phyloP scores from a whole-genome alignment of 2,113 vertebrate genomes.

The Callipepla californica region DNA sequence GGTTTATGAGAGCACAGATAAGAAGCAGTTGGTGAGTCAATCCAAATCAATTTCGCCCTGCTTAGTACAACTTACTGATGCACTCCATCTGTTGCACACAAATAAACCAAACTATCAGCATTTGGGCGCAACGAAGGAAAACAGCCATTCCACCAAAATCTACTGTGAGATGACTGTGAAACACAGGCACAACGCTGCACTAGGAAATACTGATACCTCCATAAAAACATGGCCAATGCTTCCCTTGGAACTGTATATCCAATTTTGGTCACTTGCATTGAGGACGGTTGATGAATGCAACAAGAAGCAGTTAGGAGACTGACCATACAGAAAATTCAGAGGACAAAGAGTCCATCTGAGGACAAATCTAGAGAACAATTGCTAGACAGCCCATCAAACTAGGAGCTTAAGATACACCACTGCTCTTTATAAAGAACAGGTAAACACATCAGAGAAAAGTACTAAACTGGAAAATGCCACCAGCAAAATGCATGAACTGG shows the following conservation, averaged over 20 bases:
- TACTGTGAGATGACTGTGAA: not conserved
- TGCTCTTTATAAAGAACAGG: not conserved
- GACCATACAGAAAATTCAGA: not conserved
- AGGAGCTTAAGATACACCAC: not conserved
- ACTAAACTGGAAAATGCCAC: not conserved
- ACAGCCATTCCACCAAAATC: not conserved
- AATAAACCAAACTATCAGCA: not conserved
- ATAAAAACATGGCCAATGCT: not conserved
- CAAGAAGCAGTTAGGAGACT: not conserved
- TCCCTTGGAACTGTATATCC: not conserved
- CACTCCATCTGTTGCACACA: not conserved
- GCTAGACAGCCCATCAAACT: not conserved
- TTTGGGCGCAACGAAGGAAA: not conserved
- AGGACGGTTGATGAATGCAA: not conserved
- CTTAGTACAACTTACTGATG: not conserved
- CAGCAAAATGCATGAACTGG: not conserved
- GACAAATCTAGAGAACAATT: not conserved
- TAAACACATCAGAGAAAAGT: not conserved
- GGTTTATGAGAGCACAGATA: not conserved
- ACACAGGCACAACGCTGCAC: accelerated
- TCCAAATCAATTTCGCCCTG: not conserved
- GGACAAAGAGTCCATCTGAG: not conserved
- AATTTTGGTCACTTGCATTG: not conserved
- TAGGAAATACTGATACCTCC: not conserved
- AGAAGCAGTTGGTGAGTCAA: not conserved